These are phyloP conservation scores for human DNA, from an alignment of 2,113 vertebrate species.

Conservation along the genomic window DNA sequence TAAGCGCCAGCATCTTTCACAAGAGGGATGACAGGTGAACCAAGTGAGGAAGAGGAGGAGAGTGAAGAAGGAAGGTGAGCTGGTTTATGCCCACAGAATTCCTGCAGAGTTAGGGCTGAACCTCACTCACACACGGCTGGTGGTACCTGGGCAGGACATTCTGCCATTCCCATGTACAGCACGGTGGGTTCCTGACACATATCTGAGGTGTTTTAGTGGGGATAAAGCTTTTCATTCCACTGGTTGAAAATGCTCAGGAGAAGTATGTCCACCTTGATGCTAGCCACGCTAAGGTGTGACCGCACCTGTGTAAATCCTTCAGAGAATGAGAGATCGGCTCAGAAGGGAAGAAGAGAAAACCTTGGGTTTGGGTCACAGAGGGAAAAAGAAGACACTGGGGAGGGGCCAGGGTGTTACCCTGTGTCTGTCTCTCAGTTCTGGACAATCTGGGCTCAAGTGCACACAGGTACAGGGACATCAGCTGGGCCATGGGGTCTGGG, in stretches of 20 bases:
- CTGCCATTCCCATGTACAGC: too few relatives aligned
- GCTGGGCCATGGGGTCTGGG: not conserved
- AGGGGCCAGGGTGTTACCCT: not conserved
- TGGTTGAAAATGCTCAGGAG: not conserved
- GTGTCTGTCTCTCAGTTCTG: not conserved
- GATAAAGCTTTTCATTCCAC: not conserved
- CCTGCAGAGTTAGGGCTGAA: too few relatives aligned
- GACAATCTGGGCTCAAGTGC: not conserved
- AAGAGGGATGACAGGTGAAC: not conserved
- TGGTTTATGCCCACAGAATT: not conserved
- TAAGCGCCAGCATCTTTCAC: too few relatives aligned
- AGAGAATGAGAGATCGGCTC: not conserved
- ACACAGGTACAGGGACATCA: not conserved
- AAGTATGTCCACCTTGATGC: not conserved
- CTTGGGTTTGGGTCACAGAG: not conserved
- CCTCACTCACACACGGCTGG: too few relatives aligned
- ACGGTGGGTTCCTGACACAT: not conserved
- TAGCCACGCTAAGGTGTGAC: not conserved
- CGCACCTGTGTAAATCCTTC: not conserved
- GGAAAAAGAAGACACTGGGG: not conserved
- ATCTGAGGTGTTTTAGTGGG: not conserved
- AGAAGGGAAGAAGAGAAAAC: not conserved
- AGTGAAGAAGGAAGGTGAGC: not conserved
- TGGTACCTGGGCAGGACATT: too few relatives aligned
- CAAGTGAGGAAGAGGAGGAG: not conserved